Percentiles rank a stretch among this genome's conserved stretches.
Evolutionary conservation across 2,113 vertebrate genomes (phyloP).

Genomic region (Origma solitaria): DNA sequence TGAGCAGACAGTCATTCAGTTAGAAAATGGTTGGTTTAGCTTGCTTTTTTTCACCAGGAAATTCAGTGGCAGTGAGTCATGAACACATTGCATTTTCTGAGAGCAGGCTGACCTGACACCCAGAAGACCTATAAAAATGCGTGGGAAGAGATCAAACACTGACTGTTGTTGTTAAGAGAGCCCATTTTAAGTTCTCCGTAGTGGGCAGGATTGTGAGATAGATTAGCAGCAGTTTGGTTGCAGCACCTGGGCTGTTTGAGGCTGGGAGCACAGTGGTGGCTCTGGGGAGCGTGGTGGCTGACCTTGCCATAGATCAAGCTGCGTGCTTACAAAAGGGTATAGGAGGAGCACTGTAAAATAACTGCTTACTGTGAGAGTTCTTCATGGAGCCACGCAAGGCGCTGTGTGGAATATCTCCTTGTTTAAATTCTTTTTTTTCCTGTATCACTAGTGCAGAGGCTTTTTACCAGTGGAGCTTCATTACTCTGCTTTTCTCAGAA

Average conservation of each 20-base stretch:
- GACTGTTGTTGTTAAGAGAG: not conserved
- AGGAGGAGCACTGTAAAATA: not conserved
- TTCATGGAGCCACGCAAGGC: not conserved
- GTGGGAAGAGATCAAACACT: not conserved
- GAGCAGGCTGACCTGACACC: conserved; percentile 10
- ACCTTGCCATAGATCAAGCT: not conserved
- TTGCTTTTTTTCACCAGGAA: conserved; percentile 7
- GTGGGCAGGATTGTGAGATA: not conserved
- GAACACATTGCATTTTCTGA: conserved; percentile 23
- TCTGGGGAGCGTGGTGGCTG: not conserved
- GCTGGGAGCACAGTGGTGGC: not conserved
- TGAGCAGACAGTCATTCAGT: not conserved
- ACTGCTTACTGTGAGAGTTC: not conserved
- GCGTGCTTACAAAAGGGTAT: not conserved
- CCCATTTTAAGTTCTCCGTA: not conserved
- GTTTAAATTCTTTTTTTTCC: not conserved
- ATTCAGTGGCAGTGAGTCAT: conserved; percentile 38
- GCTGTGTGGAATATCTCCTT: not conserved
- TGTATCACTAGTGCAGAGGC: not conserved
- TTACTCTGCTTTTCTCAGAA: not conserved
- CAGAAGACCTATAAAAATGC: not conserved
- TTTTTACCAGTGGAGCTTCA: not conserved
- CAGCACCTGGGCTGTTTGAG: not conserved
- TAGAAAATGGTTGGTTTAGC: conserved; percentile 30
- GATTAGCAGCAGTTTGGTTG: not conserved